Base-by-base conservation (phyloP, 2,113 vertebrate genomes). In the Orycteropus afer region DNA sequence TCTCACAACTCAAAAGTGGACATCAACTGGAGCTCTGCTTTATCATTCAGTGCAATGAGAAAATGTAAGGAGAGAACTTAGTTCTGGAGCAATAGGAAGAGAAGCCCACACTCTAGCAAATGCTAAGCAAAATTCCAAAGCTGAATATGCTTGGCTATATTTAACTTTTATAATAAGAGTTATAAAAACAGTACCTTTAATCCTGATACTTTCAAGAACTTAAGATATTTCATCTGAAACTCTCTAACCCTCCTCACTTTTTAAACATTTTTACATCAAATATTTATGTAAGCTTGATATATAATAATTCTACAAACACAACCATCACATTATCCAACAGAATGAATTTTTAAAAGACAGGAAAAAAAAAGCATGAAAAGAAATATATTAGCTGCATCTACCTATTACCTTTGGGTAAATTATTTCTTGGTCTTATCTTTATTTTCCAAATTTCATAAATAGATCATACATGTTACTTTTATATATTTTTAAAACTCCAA, bases 401-500 rank as follows among this genome's bases (percentile, higher is more conserved):
- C 8, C 51, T 84, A 69, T 1, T 83, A 14, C 55, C 27, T 85
- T 71, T 17, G 25, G 49, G 18, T 76, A 88, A 69, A 11, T 61
- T 71, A 65, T 65, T 12, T 73, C 37, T 71, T 86, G 65, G 40
- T 81, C 47, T 47, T 84, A 47, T 23, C 78, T 88, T 78, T 74
- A 83, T 69, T 84, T 84, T 61, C 42, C 67, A 40, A 65, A 91
- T 61, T 59, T 83, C 42, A 83, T 81, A 95, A 59, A 42, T 88
- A 57, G 27, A 4, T 20, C 34, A 22, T 67, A 18, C 20, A 27
- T 67, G 13, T 76, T 45, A 74, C 59, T 15, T 69, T 91, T n/a
- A 25, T 92, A 13, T 53, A 53, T 77, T 85, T 55, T 69, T 65
- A 34, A 81, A 91, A 74, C 12, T 6, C 49, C 49, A 71, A 61